phyloP scores from a whole-genome alignment of 2,113 vertebrate species.

The Progne subis region DNA sequence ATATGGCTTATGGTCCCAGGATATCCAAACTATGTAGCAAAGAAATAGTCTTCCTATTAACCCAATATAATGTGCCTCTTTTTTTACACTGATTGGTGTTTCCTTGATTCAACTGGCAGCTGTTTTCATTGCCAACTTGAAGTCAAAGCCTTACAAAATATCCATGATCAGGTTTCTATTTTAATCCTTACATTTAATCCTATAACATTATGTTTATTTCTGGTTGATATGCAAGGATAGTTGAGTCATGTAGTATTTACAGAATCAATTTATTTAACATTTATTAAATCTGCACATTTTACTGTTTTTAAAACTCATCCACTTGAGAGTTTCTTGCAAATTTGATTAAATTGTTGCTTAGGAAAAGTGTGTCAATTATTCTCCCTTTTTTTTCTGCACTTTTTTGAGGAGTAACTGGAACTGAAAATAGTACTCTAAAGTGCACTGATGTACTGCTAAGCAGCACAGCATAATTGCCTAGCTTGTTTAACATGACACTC shows the following conservation, averaged over 20 bases:
- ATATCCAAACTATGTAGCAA: neutral
- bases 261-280: conserved; percentile 1
- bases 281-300: conserved; percentile 20
- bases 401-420: conserved; percentile 8
- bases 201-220: neutral
- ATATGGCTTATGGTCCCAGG: neutral
- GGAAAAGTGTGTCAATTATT: neutral
- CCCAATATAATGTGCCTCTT: neutral
- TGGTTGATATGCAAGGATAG: neutral
- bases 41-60: neutral
- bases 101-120: neutral
- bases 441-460: conserved; percentile 38
- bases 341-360: neutral
- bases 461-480: conserved; percentile 49
- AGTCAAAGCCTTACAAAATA: conserved; percentile 2
- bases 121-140: neutral
- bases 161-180: neutral
- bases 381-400: neutral
- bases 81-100: neutral
- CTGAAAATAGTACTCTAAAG: conserved; percentile 34
- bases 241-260: neutral
- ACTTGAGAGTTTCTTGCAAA: conserved; percentile 5
- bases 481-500: conserved; percentile 59
- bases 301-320: neutral
- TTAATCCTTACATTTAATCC: neutral